Conservation (phyloP, 2,797 vertebrate species). For the Sciaenops ocellatus region DNA sequence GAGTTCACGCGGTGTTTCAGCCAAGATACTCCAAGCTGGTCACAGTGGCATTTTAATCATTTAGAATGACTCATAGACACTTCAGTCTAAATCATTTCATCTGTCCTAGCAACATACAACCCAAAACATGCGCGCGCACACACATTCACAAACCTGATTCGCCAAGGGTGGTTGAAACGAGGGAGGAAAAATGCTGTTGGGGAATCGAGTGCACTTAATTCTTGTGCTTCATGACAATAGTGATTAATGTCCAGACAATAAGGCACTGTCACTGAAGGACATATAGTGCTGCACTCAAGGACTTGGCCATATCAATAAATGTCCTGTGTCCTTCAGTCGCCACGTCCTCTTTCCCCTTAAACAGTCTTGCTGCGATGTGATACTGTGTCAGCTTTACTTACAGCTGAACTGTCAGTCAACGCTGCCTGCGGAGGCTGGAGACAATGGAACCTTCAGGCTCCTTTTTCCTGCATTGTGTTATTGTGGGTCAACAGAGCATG, state of each 20-base stretch:
- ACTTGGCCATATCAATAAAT: conserved; percentile 82
- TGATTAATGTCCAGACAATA: conserved; percentile 84
- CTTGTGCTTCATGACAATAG: conserved; percentile 75
- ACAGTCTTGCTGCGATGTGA: conserved; percentile 67
- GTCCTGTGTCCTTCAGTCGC: conserved; percentile 74
- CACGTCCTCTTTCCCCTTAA: conserved; percentile 70
- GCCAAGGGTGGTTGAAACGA: conserved; percentile 55
- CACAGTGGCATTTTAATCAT: conserved; percentile 78
- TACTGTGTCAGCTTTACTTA: conserved; percentile 79
- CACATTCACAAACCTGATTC: conserved; percentile 13
- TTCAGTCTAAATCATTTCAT: conserved; percentile 77
- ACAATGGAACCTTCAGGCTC: conserved; percentile 74
- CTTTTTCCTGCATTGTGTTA: conserved; percentile 67
- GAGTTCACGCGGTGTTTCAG: conserved; percentile 70
- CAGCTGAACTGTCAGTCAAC: conserved; percentile 75
- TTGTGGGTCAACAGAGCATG: conserved; percentile 75
- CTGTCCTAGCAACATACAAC: conserved; percentile 56
- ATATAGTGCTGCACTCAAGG: conserved; percentile 76
- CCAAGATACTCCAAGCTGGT: conserved; percentile 73
- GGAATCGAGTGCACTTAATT: conserved; percentile 73
- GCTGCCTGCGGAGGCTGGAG: conserved; percentile 61
- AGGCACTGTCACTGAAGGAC: conserved; percentile 81
- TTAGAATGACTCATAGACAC: conserved; percentile 77
- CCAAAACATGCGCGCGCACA: conserved; percentile 6
- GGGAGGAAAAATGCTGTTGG: conserved; percentile 60